These are phyloP conservation scores for Lottia gigantea DNA, from an alignment of 2,888 invertebrate species.

Conservation along the genomic window DNA sequence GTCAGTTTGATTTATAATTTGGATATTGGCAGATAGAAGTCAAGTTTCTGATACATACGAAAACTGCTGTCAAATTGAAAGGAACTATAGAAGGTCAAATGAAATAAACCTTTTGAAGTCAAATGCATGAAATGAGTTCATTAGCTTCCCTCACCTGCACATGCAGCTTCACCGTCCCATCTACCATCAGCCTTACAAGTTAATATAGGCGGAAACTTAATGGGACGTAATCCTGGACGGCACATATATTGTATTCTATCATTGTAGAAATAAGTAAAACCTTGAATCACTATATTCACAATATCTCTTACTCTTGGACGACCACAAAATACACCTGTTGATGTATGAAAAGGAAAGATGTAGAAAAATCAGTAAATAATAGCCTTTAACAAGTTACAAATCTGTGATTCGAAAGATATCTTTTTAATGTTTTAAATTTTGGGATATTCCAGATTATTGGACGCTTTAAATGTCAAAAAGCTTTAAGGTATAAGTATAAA, in stretches of 20 bases:
- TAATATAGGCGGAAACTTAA: constrained; percentile 44
- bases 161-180: constrained; percentile 71
- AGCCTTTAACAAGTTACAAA: too few relatives aligned
- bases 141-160: constrained; percentile 55
- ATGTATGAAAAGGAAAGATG: not conserved
- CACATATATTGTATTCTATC: constrained; percentile 56
- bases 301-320: constrained; percentile 49
- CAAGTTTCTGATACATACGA: too few relatives aligned
- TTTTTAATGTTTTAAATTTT: too few relatives aligned
- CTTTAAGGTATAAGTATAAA: too few relatives aligned
- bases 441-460: too few relatives aligned
- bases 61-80: too few relatives aligned
- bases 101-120: too few relatives aligned
- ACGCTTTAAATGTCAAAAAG: too few relatives aligned
- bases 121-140: too few relatives aligned
- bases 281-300: constrained; percentile 50
- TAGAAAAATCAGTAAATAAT: not conserved
- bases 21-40: too few relatives aligned
- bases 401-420: too few relatives aligned
- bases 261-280: constrained; percentile 50
- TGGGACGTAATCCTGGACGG: constrained; percentile 54
- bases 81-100: not conserved
- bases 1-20: too few relatives aligned
- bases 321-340: constrained; percentile 56
- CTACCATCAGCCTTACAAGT: constrained; percentile 73